These are phyloP conservation scores for Hylaea fasciaria DNA, from an alignment of 2,888 invertebrate genomes.

Conservation along the genomic window DNA sequence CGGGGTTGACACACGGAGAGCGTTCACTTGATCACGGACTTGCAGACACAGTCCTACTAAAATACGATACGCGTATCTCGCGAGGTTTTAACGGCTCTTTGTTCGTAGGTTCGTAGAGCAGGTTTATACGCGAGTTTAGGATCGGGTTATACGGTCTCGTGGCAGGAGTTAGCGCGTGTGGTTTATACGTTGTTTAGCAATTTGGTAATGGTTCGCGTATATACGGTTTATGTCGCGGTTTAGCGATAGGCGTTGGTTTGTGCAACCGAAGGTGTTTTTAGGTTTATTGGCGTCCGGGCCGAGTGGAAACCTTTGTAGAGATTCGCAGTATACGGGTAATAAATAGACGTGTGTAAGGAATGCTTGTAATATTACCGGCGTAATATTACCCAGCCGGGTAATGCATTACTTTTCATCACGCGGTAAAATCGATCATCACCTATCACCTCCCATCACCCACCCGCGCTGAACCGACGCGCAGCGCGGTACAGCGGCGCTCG, in stretches of 20 bases:
- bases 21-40: slow-evolving; percentile 79
- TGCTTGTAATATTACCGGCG: no score
- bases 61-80: slow-evolving; percentile 60
- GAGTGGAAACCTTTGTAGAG: slow-evolving; percentile 79
- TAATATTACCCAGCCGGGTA: no score
- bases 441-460: no score
- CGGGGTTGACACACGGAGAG: slow-evolving; percentile 80
- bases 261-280: slow-evolving; percentile 80
- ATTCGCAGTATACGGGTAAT: slow-evolving; percentile 63
- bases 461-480: no score
- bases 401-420: no score
- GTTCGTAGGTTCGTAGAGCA: slow-evolving; percentile 73
- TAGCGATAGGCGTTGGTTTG: slow-evolving; percentile 74
- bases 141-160: slow-evolving; percentile 63
- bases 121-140: slow-evolving; percentile 68
- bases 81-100: slow-evolving; percentile 76
- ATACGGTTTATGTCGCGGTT: slow-evolving; percentile 77
- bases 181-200: slow-evolving; percentile 69
- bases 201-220: slow-evolving; percentile 69
- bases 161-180: slow-evolving; percentile 75
- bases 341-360: no score
- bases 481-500: no score
- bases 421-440: no score
- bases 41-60: slow-evolving; percentile 69
- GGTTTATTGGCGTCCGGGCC: slow-evolving; percentile 76